These are phyloP conservation scores for Drosophila hydei DNA, from an alignment of 1,140 invertebrate genomes.

Conservation along the genomic window DNA sequence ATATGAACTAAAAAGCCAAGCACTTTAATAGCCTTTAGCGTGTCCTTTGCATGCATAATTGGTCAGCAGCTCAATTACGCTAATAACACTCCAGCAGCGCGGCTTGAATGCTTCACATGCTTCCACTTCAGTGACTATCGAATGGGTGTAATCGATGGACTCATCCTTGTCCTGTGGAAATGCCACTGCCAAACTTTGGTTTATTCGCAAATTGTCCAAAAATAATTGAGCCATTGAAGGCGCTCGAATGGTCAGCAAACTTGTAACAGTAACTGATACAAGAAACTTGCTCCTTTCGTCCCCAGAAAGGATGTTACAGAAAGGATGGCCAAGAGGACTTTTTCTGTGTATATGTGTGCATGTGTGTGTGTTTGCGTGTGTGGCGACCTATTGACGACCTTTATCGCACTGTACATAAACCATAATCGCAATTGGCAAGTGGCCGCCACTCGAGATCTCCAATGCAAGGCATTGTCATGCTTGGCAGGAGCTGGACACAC, in stretches of 20 bases:
- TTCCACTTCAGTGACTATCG: conserved; percentile 14
- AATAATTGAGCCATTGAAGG: conserved; percentile 81
- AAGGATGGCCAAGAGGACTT: conserved; percentile 2
- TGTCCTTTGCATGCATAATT: conserved; percentile 45
- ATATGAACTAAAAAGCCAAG: background rate
- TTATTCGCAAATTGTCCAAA: conserved; percentile 56
- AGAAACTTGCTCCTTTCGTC: conserved; percentile 68
- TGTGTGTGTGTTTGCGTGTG: conserved; percentile 22
- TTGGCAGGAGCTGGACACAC: conserved; percentile 57
- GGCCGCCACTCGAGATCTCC: conserved; percentile 73
- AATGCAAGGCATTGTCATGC: conserved; percentile 68
- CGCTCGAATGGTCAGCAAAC: conserved; percentile 72
- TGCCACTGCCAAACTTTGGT: conserved; percentile 39
- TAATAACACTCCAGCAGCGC: conserved; percentile 46
- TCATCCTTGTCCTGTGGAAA: conserved; percentile 21
- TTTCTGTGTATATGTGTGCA: background rate
- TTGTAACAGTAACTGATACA: conserved; percentile 59
- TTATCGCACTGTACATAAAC: conserved; percentile 77
- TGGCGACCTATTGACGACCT: conserved; percentile 81
- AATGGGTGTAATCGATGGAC: background rate
- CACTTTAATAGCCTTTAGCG: background rate
- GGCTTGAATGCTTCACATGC: conserved; percentile 14
- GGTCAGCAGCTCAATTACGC: conserved; percentile 48
- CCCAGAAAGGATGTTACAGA: conserved; percentile 29
- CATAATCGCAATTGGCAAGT: conserved; percentile 83